Base-by-base conservation (phyloP, 2,797 vertebrate species). In the Eulemur albifrons region DNA sequence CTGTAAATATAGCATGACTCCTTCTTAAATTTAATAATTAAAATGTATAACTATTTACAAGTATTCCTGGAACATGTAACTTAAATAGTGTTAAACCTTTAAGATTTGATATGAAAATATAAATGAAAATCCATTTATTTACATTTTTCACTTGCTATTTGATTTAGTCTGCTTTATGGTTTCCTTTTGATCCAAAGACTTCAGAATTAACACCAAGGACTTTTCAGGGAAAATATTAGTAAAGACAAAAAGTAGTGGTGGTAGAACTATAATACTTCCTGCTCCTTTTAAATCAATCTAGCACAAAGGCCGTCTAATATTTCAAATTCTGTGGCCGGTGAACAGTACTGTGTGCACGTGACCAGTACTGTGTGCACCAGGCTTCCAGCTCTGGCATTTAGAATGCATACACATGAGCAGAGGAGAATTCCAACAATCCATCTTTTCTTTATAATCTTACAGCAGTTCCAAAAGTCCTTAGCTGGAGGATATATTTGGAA, bases 401-500 rank as follows among this genome's bases (percentile, higher is more conserved):
- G 63, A 35, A 88, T 72, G 82, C 57, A 79, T 83, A 15, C 32
- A 9, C 59, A 84, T 35, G 67, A 88, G 67, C 87, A 40, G n/a
- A 59, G 35, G 14, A 48, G 17, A 21, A 27, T 72, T 50, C 73
- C 13, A 57, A 88, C 81, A 93, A 59, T 90, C 73, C 45, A 30
- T 93, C 89, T 94, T 83, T 97, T 97, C 97, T 94, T 96, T 88
- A 69, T 57, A 92, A 77, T 72, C 27, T 93, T 59, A 81, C 63
- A 93, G 92, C 97, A 83, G 70, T 95, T 97, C 80, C 94, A 93
- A 77, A 80, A 90, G 95, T 84, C 93, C 93, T 96, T 91, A 92
- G 91, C 94, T 83, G 79, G 72, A 97, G 97, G 94, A 95, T 95
- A 82, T 96, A 88, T 96, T 96, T 96, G 95, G 81, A 96, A 96